Evolutionary conservation across 2,888 invertebrate genomes (phyloP).

Genomic region (Pachymerium ferrugineum): DNA sequence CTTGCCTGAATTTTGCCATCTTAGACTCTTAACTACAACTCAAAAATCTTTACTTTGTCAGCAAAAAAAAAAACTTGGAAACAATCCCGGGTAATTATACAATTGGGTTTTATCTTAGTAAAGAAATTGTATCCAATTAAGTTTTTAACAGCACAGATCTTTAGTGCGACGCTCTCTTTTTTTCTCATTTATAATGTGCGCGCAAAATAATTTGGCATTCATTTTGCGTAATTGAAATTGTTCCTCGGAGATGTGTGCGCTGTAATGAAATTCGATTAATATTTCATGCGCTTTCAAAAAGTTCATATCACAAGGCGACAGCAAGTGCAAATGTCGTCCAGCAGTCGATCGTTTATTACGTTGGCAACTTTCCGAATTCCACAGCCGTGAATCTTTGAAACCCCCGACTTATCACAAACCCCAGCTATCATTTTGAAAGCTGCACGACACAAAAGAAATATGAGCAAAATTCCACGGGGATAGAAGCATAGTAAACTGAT

Average conservation of each 20-base stretch:
- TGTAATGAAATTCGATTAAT: slow-evolving; percentile 11
- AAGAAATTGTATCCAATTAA: neutral
- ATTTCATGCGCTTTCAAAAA: slow-evolving; percentile 24
- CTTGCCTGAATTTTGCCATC: neutral
- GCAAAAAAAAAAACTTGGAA: neutral
- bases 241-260: neutral
- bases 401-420: slow-evolving; percentile 3
- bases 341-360: neutral
- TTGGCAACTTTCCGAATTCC: slow-evolving; percentile 11
- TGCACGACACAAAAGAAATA: neutral
- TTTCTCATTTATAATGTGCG: neutral
- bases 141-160: neutral
- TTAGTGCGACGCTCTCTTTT: neutral
- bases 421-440: slow-evolving; percentile 5
- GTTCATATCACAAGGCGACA: slow-evolving; percentile 14
- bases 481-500: neutral
- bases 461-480: neutral
- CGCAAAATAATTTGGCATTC: neutral
- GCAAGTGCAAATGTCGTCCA: slow-evolving; percentile 23
- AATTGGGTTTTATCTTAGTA: slow-evolving; percentile 6
- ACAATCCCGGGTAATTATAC: neutral
- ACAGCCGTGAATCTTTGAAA: neutral
- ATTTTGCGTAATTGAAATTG: slow-evolving; percentile 7
- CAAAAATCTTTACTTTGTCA: too few relatives aligned
- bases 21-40: too few relatives aligned